Conservation (phyloP, 2,113 vertebrate genomes). For the Aptenodytes patagonicus region DNA sequence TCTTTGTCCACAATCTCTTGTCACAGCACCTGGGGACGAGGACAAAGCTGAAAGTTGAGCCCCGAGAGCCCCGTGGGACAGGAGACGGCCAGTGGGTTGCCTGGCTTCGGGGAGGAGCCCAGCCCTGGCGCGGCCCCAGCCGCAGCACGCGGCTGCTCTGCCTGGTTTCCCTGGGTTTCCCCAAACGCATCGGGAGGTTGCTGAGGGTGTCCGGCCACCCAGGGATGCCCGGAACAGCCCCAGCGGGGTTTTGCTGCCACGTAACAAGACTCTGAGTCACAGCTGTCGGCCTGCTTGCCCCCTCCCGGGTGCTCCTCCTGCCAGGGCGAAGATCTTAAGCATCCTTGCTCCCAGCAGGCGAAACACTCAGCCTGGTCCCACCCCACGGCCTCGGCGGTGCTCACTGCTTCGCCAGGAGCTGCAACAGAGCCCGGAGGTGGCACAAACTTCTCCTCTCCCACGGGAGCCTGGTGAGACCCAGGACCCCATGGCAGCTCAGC, state of each 20-base stretch:
- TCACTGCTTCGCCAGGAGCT: rapidly evolving
- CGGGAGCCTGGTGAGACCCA: background rate
- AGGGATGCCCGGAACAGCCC: background rate
- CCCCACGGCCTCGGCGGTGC: rapidly evolving
- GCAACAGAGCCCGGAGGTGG: background rate
- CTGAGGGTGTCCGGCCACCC: rapidly evolving
- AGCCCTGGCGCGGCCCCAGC: rapidly evolving
- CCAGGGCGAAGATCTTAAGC: background rate
- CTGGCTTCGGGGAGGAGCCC: background rate
- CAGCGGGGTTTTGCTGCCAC: background rate
- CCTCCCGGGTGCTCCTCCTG: background rate
- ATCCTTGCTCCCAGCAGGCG: background rate
- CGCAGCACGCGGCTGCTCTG: background rate
- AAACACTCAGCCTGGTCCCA: background rate
- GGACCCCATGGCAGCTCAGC: rapidly evolving
- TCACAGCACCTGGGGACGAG: conserved; percentile 88
- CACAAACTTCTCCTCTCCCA: background rate
- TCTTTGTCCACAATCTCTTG: conserved; percentile 94
- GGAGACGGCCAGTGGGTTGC: rapidly evolving
- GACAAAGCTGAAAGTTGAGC: background rate
- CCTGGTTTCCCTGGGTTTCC: background rate
- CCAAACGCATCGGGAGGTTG: rapidly evolving
- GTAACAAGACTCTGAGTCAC: background rate
- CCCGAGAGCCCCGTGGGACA: rapidly evolving
- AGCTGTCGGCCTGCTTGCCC: background rate